Base-by-base conservation (phyloP, 2,113 vertebrate genomes). In the Hystrix cristata region DNA sequence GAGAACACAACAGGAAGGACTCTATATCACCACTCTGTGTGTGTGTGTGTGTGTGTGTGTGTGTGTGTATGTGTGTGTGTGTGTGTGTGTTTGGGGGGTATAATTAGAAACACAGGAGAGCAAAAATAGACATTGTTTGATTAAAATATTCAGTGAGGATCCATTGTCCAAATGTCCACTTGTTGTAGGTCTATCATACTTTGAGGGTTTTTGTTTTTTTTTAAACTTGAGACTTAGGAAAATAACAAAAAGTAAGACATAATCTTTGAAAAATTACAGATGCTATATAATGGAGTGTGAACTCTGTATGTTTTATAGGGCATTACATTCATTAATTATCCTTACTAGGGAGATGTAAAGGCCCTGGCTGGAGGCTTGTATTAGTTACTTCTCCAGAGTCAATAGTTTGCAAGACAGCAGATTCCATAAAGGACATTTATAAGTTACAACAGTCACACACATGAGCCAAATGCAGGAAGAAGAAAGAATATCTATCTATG, bases 331-430 rank as follows among this genome's bases (percentile, higher is more conserved):
- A n/a, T 59, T 62, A 62, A 64, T 78, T 72, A 34, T 76, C 21
- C 12, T 95, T 38, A 78, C 29, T 94, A 83, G 91, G 65, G 78
- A 93, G 91, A 88, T 80, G 38, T 53, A 4, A 87, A 80, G 69
- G 25, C 31, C 7, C 23, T 57, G 25, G 31, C 31, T 51, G 27
- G 43, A 57, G 62, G 31, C 15, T 51, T 51, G 38, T 38, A 38
- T 38, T 38, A 38, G 38, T 38, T 38, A 38, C 38, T 38, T 38
- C 38, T 38, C 38, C 38, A 38, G 38, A 38, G 38, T 38, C 38
- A 38, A 38, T 38, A 38, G 38, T 38, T 38, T 38, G 38, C 38
- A 38, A 38, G 38, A 38, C 38, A 38, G 38, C 38, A 38, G 38
- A 38, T 38, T 38, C 38, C 38, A 2, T 38, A 38, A 38, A 38